Conservation (phyloP, 2,888 invertebrate genomes). For the Cryptocheilus praepositus region DNA sequence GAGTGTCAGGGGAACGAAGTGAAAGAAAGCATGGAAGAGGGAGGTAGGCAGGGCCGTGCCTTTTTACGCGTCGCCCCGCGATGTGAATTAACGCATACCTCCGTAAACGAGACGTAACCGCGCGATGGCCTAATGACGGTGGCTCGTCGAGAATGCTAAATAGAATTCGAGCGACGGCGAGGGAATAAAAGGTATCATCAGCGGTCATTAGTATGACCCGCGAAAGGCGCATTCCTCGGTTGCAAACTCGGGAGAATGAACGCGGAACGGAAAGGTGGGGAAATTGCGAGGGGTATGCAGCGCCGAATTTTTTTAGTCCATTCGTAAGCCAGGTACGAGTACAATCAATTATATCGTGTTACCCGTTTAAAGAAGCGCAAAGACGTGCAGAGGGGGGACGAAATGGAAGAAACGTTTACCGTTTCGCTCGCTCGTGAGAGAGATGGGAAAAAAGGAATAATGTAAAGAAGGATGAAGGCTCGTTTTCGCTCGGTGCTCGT, state of each 20-base stretch:
- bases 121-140: slow-evolving; percentile 25
- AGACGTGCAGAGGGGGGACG: not conserved
- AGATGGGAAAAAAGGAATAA: slow-evolving; percentile 22
- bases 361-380: too few species aligned
- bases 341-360: slow-evolving; percentile 13
- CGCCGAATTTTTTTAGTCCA: not conserved
- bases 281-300: not conserved
- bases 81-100: slow-evolving; percentile 19
- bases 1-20: too few species aligned
- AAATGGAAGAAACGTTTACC: not conserved
- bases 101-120: slow-evolving; percentile 18
- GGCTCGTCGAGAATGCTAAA: slow-evolving; percentile 25
- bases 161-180: slow-evolving; percentile 21
- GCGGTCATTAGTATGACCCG: slow-evolving; percentile 26
- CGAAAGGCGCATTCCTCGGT: slow-evolving; percentile 13
- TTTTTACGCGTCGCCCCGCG: slow-evolving; percentile 12
- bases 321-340: slow-evolving; percentile 6
- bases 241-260: not conserved
- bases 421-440: slow-evolving; percentile 4
- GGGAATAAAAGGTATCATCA: slow-evolving; percentile 38
- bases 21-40: too few species aligned
- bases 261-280: not conserved
- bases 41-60: not conserved
- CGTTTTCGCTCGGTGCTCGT: not conserved
- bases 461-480: not conserved